These are phyloP conservation scores for Alaudala cheleensis DNA, from an alignment of 2,113 vertebrate genomes.

Conservation along the genomic window DNA sequence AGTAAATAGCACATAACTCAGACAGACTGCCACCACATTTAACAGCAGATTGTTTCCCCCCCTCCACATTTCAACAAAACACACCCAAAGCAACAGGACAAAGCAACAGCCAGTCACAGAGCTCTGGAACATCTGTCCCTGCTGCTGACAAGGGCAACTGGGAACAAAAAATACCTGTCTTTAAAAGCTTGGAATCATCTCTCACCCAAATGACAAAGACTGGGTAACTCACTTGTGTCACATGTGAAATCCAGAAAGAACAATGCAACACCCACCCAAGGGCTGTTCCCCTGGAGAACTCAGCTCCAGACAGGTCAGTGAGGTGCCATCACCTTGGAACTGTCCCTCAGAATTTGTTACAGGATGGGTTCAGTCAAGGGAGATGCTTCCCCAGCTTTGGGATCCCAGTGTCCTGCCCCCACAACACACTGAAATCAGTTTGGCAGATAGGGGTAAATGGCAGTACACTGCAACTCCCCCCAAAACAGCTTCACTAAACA, in stretches of 20 bases:
- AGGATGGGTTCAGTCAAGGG: not conserved
- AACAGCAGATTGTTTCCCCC: not conserved
- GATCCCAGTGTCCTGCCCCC: not conserved
- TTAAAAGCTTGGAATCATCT: not conserved
- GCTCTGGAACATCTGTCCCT: not conserved
- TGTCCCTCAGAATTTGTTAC: not conserved
- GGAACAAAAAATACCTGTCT: not conserved
- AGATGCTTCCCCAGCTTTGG: not conserved
- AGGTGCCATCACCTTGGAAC: not conserved
- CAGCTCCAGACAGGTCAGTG: not conserved
- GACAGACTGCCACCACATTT: not conserved
- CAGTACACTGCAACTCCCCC: not conserved
- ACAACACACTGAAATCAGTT: not conserved
- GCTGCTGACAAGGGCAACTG: not conserved
- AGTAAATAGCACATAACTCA: not conserved
- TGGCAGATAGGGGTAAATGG: not conserved
- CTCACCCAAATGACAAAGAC: not conserved
- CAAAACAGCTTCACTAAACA: not conserved
- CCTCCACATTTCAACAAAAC: not conserved
- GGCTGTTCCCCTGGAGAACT: slow-evolving; percentile 37
- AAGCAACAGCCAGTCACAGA: not conserved
- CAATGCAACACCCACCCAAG: not conserved
- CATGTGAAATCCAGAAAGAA: not conserved
- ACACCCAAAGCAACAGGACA: not conserved
- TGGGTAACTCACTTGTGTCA: not conserved